Evolutionary conservation across 2,888 invertebrate species (phyloP), one percentile per base, ranked within the genome.

Genomic region (Merodon equestris): DNA sequence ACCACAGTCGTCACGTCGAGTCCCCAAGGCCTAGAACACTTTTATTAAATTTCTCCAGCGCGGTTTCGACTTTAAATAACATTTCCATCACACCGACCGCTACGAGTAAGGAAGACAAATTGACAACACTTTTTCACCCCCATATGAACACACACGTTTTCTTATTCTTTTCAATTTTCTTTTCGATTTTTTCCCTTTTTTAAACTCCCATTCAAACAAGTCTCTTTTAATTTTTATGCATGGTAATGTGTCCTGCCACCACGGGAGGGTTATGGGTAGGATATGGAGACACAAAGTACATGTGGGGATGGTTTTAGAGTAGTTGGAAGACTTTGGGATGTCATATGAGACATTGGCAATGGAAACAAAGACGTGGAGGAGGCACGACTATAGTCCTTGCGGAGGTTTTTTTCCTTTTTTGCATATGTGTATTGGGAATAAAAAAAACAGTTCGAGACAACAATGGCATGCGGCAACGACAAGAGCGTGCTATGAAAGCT

Each of bases 141-240:
- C 66, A 58, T 73, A n/a, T n/a, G n/a, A n/a, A n/a, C 40, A 66
- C 66, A 72, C 72, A 58, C 72, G 72, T 66, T 54, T 58, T 42
- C 61, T 61, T 56, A 61, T 70, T 42, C 60, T 58, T 40, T 40
- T 57, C n/a, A n/a, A 12, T 27, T 27, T 27, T 27, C 42, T 36
- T 45, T 53, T 58, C 48, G 36, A n/a, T 34, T 19, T 36, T 51
- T 48, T 36, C 9, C 34, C 36, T 13, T 13, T 34, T 50, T 27
- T 38, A 18, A 18, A 7, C 27, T 27, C n/a, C n/a, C n/a, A n/a
- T n/a, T n/a, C n/a, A n/a, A n/a, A n/a, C 40, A 36, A 71, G 63
- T 36, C 71, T 63, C 51, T 51, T n/a, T 72, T 34, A 64, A 73
- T 58, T 73, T 73, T 66, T 51, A 57, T 72, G 56, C 72, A 72